Evolutionary conservation across 2,797 vertebrate species (phyloP), one percentile per base, ranked within the genome.

Genomic region (Falco columbarius): DNA sequence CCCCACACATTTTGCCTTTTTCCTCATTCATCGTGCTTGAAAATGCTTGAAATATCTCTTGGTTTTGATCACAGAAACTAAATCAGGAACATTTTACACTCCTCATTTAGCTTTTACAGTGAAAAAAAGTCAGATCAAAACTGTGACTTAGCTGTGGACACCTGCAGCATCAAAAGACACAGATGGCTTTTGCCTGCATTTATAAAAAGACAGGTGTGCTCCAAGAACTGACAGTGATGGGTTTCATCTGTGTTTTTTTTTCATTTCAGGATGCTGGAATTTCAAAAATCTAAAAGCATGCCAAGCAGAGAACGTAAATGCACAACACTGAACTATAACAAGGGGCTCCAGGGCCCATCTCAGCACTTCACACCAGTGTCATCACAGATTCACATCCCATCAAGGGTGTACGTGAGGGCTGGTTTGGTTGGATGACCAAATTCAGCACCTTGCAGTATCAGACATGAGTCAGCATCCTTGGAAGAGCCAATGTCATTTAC

Each of bases 41-140:
- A 87, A 86, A 84, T 30, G 40, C 80, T 89, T 82, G 70, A 95
- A 95, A 94, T 93, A 89, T 47, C 52, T 80, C 77, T 75, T 84
- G 10, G 30, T 10, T 90, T 91, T 88, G 51, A 90, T 68, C 58
- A 72, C 34, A 90, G 73, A 79, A 91, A 68, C 68, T 71, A 91
- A 91, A 95, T 74, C 46, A 72, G 71, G 63, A 90, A 54, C 12
- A 75, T 76, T 90, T 94, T 82, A 62, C 68, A 80, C 34, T 81
- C 62, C 36, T 84, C 63, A 73, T 89, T 95, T 89, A 89, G 54
- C 59, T 96, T 86, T 79, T 55, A 56, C 44, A 32, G 40, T 1
- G 22, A 44, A 68, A 40, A 47, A 52, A 54, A 44, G 9, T 54
- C 52, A 47, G 8, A 86, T 63, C 2, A 2, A 84, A 90, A 94